Percentiles rank a stretch among this genome's conserved stretches.
Conservation (phyloP, 2,797 vertebrate genomes). For the Protonibea diacanthus region DNA sequence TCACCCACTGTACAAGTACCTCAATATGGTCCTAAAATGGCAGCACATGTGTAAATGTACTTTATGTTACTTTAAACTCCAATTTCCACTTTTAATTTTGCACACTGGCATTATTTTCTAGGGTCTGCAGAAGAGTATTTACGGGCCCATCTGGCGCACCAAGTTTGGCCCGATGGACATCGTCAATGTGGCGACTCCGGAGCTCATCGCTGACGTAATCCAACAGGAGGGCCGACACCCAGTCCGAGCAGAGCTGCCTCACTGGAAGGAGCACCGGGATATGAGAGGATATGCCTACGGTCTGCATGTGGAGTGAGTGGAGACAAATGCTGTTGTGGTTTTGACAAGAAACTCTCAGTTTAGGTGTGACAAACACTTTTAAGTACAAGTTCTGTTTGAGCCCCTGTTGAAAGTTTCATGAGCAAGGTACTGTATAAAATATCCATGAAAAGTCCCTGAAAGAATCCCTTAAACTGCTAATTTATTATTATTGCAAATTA, state of each 20-base stretch:
- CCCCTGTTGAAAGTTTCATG: no score
- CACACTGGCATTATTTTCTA: conserved; percentile 23
- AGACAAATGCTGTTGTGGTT: not conserved
- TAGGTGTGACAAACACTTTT: not conserved
- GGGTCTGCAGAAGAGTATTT: conserved; percentile 77
- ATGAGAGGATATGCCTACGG: conserved; percentile 85
- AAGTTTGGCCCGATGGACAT: conserved; percentile 80
- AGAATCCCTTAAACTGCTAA: not conserved
- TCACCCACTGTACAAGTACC: not conserved
- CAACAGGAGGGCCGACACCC: conserved; percentile 85
- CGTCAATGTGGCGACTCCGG: conserved; percentile 82
- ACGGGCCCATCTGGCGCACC: conserved; percentile 86
- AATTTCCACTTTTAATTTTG: no score
- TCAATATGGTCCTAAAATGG: not conserved
- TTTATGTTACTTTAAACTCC: not conserved
- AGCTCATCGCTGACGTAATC: conserved; percentile 84
- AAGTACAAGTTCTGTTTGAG: no score
- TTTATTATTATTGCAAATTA: no score
- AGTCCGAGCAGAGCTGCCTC: conserved; percentile 73
- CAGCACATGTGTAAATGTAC: not conserved
- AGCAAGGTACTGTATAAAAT: no score
- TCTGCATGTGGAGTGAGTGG: conserved; percentile 84
- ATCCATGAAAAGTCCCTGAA: not conserved
- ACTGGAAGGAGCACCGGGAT: conserved; percentile 88
- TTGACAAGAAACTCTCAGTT: not conserved